Conservation (phyloP, 2,113 vertebrate genomes). For the Synodontis membranacea region DNA sequence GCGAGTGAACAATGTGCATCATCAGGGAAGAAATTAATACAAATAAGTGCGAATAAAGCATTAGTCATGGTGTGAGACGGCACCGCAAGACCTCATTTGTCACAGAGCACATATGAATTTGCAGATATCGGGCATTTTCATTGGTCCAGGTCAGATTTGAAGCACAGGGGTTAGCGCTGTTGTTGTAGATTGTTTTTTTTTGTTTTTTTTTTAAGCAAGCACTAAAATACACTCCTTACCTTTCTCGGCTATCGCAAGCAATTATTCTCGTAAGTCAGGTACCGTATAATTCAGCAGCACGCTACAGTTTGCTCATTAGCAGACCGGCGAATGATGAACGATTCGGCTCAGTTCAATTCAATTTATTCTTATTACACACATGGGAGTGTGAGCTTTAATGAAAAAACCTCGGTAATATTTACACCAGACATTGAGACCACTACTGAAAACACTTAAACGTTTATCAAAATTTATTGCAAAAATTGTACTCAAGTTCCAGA, state of each 20-base stretch:
- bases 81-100: constrained; percentile 66
- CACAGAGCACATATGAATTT: neutral
- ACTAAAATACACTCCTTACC: neutral
- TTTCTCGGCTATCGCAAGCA: constrained; percentile 19
- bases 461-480: neutral
- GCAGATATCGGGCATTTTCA: constrained; percentile 55
- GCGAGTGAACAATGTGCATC: constrained; percentile 52
- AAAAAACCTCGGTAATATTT: constrained; percentile 7
- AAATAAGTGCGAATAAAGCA: constrained; percentile 82
- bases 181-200: neutral
- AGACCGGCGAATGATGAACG: constrained; percentile 15
- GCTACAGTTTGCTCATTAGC: constrained; percentile 27
- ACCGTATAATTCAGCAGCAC: constrained; percentile 19
- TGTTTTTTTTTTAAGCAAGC: neutral
- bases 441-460: neutral
- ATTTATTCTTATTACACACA: constrained; percentile 24
- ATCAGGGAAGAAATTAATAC: constrained; percentile 71
- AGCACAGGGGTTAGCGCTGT: neutral
- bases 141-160: neutral
- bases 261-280: constrained; percentile 38
- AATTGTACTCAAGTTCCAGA: neutral
- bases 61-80: constrained; percentile 81
- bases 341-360: constrained; percentile 2
- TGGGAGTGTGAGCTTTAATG: neutral
- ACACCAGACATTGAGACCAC: neutral